Base-by-base conservation (phyloP, 2,113 vertebrate genomes). In the Pholis gunnellus region DNA sequence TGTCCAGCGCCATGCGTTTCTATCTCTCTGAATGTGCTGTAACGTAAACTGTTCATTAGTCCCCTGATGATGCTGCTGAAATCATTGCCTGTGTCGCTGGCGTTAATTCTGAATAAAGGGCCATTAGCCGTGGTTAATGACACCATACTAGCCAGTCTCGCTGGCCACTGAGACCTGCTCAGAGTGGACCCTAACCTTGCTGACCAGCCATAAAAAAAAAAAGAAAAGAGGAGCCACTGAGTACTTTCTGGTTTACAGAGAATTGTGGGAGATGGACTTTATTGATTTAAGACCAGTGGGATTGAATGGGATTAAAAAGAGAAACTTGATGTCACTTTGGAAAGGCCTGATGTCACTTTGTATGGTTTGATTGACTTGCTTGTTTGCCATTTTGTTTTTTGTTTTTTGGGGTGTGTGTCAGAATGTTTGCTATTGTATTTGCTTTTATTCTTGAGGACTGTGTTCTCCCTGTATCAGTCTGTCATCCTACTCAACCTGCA, bases 241-340 rank as follows among this genome's bases (percentile, higher is more conserved):
- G 65, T 78, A 77, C 79, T 79, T 88, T 56, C 71, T 89, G 85
- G 88, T 90, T 94, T 90, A 89, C 87, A 87, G 67, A 90, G 69
- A 89, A 83, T 81, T 50, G 46, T 91, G 89, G 90, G 91, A 90
- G 85, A 88, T 60, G 64, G 66, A 81, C 72, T 83, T 61, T 68
- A 69, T 34, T 67, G 67, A 80, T 88, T 60, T 25, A 72, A 78
- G 70, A 85, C 69, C 70, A 81, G 85, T 87, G 84, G 85, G 81
- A 82, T 79, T 75, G 81, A 88, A 87, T 84, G 88, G 84, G 83
- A 84, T 90, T 50, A 81, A 85, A 89, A 82, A 73, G 79, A 89
- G 81, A 90, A 93, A 94, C 91, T 91, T 90, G 91, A 94, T 94
- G 94, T 95, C 94, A 95, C 93, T 95, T 95, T 95, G 93, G 91